Percentiles rank a stretch among this genome's conserved stretches.
phyloP scores from a whole-genome alignment of 2,113 vertebrate genomes.

The Seriola aureovittata region DNA sequence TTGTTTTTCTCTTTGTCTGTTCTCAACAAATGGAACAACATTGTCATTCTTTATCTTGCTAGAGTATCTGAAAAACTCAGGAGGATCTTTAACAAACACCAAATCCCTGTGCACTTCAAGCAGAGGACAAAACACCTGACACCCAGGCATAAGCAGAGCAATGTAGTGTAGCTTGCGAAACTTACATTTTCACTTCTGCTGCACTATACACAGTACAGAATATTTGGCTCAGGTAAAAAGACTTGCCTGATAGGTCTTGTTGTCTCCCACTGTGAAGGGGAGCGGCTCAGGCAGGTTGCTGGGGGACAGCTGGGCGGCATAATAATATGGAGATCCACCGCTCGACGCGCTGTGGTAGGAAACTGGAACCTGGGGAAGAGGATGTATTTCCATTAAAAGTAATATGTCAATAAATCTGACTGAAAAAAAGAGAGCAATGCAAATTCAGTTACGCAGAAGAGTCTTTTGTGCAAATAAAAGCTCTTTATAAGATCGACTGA shows the following conservation, averaged over 20 bases:
- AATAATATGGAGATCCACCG: conserved; percentile 93
- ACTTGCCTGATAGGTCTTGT: conserved; percentile 91
- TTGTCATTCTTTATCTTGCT: too few relatives aligned
- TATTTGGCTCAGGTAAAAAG: conserved; percentile 12
- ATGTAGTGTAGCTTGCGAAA: too few relatives aligned
- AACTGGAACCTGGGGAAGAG: conserved; percentile 85
- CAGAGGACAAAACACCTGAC: too few relatives aligned
- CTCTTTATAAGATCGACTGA: neutral
- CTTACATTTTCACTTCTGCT: conserved; percentile 9
- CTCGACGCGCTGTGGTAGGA: conserved; percentile 91
- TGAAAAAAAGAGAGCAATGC: neutral
- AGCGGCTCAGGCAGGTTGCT: conserved; percentile 92
- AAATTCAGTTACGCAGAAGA: too few relatives aligned
- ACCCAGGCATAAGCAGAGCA: too few relatives aligned
- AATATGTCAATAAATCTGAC: conserved; percentile 13
- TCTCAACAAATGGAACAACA: too few relatives aligned
- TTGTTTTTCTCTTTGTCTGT: too few relatives aligned
- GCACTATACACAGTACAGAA: neutral
- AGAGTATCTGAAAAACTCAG: too few relatives aligned
- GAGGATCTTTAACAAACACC: too few relatives aligned
- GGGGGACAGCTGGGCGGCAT: conserved; percentile 94
- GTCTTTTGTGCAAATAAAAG: neutral
- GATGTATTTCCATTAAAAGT: neutral
- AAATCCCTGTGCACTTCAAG: too few relatives aligned
- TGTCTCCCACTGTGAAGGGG: conserved; percentile 97